phyloP scores from a whole-genome alignment of 2,888 invertebrate species.

The Himalopsyche japonica region DNA sequence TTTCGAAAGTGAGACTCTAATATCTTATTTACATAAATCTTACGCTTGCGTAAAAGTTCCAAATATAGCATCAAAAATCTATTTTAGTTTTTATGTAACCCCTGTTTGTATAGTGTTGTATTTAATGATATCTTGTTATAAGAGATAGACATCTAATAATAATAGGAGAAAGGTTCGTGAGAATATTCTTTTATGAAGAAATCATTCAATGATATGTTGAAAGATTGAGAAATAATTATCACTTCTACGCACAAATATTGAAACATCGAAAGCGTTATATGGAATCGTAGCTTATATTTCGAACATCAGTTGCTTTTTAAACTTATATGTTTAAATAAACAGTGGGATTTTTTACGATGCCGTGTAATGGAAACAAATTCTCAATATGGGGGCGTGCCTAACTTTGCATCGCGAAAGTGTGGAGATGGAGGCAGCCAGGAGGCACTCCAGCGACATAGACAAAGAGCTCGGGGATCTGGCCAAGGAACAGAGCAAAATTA shows the following conservation, averaged over 20 bases:
- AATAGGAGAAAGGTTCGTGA: background rate
- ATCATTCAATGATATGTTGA: background rate
- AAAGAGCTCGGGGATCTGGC: slow-evolving; percentile 61
- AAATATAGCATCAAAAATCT: background rate
- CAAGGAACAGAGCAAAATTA: slow-evolving; percentile 62
- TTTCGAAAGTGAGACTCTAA: background rate
- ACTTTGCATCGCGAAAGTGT: slow-evolving; percentile 65
- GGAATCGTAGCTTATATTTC: background rate
- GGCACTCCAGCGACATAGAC: slow-evolving; percentile 65
- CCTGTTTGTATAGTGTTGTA: background rate
- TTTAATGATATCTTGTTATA: background rate
- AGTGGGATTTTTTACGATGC: slow-evolving; percentile 13
- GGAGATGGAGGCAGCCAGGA: slow-evolving; percentile 53
- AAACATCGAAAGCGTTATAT: background rate
- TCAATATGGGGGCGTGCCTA: slow-evolving; percentile 65
- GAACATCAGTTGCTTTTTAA: background rate
- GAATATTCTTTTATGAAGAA: background rate
- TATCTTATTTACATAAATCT: background rate
- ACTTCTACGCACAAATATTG: background rate
- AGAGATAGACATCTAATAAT: background rate
- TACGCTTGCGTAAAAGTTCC: background rate
- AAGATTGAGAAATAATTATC: background rate
- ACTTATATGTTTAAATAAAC: background rate
- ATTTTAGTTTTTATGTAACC: background rate
- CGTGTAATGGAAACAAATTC: slow-evolving; percentile 16